Conservation (phyloP, 1,140 invertebrate species). For the Whitmania pigra region DNA sequence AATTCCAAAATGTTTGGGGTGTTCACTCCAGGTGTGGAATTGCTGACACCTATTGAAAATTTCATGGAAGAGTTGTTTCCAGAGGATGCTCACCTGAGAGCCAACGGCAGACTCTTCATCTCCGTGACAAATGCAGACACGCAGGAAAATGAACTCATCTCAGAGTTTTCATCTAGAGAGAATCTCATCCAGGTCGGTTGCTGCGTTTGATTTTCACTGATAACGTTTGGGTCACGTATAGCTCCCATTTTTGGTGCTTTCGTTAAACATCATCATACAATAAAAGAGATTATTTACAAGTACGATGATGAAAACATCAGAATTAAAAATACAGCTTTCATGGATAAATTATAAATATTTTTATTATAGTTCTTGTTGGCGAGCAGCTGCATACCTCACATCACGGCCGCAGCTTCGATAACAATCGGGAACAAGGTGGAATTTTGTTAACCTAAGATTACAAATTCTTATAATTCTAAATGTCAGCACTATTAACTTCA, state of each 20-base stretch:
- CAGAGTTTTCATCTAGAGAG: slow-evolving; percentile 30
- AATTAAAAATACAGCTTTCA: background rate
- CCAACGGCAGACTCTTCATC: slow-evolving; percentile 9
- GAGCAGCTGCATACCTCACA: slow-evolving; percentile 43
- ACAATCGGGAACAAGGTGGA: slow-evolving; percentile 36
- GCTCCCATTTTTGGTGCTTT: background rate
- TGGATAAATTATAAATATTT: background rate
- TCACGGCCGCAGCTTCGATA: slow-evolving; percentile 35
- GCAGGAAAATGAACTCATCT: slow-evolving; percentile 31
- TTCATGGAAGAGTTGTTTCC: background rate
- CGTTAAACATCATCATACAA: too few species aligned
- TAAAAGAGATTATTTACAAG: background rate
- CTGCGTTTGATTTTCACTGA: too few species aligned
- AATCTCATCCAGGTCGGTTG: slow-evolving; percentile 33
- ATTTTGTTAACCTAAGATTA: background rate
- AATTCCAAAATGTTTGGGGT: slow-evolving; percentile 5
- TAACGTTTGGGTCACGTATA: background rate
- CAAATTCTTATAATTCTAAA: too few species aligned
- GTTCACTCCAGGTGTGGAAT: background rate
- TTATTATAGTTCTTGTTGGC: slow-evolving; percentile 36
- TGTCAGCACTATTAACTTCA: too few species aligned
- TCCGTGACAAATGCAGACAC: slow-evolving; percentile 29
- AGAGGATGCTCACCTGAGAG: slow-evolving; percentile 5
- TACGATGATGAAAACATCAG: background rate
- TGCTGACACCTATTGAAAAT: background rate